phyloP scores from a whole-genome alignment of 2,888 invertebrate species.

The Scotopteryx bipunctaria region DNA sequence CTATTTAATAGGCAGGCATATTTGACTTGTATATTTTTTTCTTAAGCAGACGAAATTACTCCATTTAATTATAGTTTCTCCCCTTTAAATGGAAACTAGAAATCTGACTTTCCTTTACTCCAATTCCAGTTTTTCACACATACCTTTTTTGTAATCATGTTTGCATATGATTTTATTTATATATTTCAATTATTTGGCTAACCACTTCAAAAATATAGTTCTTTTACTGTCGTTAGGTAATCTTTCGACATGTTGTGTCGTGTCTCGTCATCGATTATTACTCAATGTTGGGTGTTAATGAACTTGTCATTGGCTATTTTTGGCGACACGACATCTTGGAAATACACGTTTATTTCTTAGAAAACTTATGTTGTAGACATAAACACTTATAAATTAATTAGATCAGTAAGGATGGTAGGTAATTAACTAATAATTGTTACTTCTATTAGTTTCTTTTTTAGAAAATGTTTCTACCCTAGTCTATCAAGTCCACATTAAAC shows the following conservation, averaged over 20 bases:
- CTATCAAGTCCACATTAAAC: too few relatives aligned
- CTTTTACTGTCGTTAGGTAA: neutral
- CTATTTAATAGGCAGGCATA: neutral
- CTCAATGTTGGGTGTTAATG: constrained; percentile 15
- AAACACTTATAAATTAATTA: too few relatives aligned
- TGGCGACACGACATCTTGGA: constrained; percentile 11
- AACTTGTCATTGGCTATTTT: constrained; percentile 21
- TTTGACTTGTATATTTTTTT: neutral
- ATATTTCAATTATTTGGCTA: too few relatives aligned
- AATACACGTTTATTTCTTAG: constrained; percentile 7
- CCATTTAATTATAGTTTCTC: constrained; percentile 6
- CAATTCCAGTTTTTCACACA: neutral
- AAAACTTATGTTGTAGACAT: neutral
- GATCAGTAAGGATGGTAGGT: too few relatives aligned
- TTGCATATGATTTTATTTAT: too few relatives aligned
- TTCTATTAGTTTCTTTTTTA: too few relatives aligned
- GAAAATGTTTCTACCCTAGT: too few relatives aligned
- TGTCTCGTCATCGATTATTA: constrained; percentile 22
- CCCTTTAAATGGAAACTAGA: constrained; percentile 13
- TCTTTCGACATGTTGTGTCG: constrained; percentile 19
- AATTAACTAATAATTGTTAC: too few relatives aligned
- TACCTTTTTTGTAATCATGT: too few relatives aligned
- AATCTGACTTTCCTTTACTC: neutral
- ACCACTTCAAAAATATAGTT: too few relatives aligned
- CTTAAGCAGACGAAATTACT: constrained; percentile 2